phyloP scores from a whole-genome alignment of 2,113 vertebrate genomes.

The Cynocephalus volans region DNA sequence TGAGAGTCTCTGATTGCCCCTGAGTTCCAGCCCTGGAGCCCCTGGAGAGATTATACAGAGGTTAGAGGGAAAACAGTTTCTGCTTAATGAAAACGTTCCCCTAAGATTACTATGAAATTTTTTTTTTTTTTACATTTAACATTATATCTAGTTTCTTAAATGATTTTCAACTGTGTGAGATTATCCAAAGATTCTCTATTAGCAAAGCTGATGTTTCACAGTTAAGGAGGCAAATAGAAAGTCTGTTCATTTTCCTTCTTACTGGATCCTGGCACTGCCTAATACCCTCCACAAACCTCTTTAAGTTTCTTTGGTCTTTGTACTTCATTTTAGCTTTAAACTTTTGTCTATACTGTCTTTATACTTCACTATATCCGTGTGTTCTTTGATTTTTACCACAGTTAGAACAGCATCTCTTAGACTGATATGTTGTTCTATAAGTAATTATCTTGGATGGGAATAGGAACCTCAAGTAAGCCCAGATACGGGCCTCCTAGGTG shows the following conservation, averaged over 20 bases:
- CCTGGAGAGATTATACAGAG: not conserved
- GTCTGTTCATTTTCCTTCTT: not conserved
- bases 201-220: not conserved
- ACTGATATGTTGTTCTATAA: not conserved
- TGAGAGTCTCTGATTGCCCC: not conserved
- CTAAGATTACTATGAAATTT: constrained; percentile 19
- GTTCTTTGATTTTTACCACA: not conserved
- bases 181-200: constrained; percentile 20
- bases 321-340: not conserved
- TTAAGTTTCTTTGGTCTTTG: not conserved
- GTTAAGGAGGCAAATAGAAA: not conserved
- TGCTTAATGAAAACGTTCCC: constrained; percentile 20
- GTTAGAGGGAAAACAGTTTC: not conserved
- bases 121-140: constrained; percentile 44
- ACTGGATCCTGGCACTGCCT: not conserved
- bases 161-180: constrained; percentile 21
- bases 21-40: not conserved
- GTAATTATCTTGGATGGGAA: not conserved
- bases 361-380: not conserved
- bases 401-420: not conserved
- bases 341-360: not conserved
- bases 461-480: not conserved
- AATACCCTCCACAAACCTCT: not conserved
- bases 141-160: constrained; percentile 37
- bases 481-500: not conserved